phyloP scores from a whole-genome alignment of 1,140 invertebrate genomes.

The Macrocentrus cingulum region DNA sequence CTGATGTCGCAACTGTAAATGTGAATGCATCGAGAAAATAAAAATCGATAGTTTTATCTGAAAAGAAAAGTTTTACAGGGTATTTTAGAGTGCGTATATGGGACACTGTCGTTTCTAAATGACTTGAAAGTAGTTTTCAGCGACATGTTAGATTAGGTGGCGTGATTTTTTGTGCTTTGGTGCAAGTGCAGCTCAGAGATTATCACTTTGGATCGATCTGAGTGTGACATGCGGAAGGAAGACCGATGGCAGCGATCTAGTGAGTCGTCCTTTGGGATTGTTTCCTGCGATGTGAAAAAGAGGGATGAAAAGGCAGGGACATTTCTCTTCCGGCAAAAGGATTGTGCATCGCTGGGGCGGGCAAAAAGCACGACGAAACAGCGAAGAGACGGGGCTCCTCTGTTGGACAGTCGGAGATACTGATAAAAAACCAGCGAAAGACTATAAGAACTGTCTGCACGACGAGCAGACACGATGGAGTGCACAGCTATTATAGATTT shows the following conservation, averaged over 20 bases:
- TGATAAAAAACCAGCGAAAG: not conserved
- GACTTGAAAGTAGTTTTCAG: slow-evolving; percentile 13
- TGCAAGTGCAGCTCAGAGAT: too few relatives aligned
- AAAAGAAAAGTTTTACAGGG: too few relatives aligned
- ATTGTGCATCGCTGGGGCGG: slow-evolving; percentile 4
- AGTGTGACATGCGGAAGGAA: slow-evolving; percentile 23
- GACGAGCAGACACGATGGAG: slow-evolving; percentile 14
- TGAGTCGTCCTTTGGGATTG: slow-evolving; percentile 28
- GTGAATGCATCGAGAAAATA: too few relatives aligned
- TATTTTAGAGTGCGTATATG: not conserved
- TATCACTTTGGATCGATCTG: slow-evolving; percentile 34
- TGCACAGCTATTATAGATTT: slow-evolving; percentile 30
- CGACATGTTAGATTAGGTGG: slow-evolving; percentile 33
- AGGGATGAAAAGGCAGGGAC: not conserved
- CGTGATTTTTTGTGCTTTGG: slow-evolving; percentile 14
- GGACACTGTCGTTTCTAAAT: not conserved
- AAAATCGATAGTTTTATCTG: too few relatives aligned
- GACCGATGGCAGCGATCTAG: slow-evolving; percentile 28
- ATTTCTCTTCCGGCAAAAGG: slow-evolving; percentile 18
- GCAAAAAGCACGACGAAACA: slow-evolving; percentile 26
- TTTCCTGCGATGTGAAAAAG: slow-evolving; percentile 18
- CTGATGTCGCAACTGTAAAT: too few relatives aligned
- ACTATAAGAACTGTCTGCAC: slow-evolving; percentile 5
- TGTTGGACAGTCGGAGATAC: slow-evolving; percentile 2
- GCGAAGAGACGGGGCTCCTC: slow-evolving; percentile 14